Base-by-base conservation (phyloP, 2,888 invertebrate species). In the Lasioglossum vierecki region DNA sequence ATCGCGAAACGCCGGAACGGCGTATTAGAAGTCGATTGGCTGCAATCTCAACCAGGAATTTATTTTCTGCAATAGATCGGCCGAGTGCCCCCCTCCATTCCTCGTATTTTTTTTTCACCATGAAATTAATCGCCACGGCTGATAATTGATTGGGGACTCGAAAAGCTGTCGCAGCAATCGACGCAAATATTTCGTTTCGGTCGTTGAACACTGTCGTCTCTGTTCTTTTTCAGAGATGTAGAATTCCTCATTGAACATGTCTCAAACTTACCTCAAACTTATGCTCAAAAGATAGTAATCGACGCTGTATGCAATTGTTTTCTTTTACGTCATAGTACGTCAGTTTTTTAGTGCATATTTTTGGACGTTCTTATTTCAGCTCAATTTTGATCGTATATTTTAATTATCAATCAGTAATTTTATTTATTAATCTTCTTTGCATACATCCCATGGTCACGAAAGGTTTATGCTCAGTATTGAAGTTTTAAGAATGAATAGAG, bases 1-100 rank as follows among this genome's bases (percentile, higher is more conserved):
- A 13, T 79, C 72, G 15, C 73, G 66, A 49, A 72, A 81, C 78
- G 49, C 1, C 26, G 63, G 41, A 66, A 73, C 53, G 72, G 18
- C 30, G 4, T 71, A 72, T 41, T 49, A 41, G 49, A 81, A 41
- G 78, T 60, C 63, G 26, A 49, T 77, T 18, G 46, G 70, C 15
- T n/a, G 26, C 15, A 18, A 39, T 68, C 35, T 39, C 35, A 9
- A 39, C 11, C 22, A 39, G 39, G 39, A 68, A 39, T 39, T 35
- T 68, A 68, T 68, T 68, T 68, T 39, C 22, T 35, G 35, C 35
- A 35, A 66, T 35, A 66, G 66, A 66, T 66, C 60, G 60, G 60
- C 13, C 5, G 26, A 5, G 13, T 13, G 4, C 13, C 60, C 9
- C 4, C 13, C 30, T 15, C 60, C 5, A 0, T 26, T 26, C 0